Evolutionary conservation across 2,797 vertebrate species (phyloP).

Genomic region (Chrysocyon brachyurus): DNA sequence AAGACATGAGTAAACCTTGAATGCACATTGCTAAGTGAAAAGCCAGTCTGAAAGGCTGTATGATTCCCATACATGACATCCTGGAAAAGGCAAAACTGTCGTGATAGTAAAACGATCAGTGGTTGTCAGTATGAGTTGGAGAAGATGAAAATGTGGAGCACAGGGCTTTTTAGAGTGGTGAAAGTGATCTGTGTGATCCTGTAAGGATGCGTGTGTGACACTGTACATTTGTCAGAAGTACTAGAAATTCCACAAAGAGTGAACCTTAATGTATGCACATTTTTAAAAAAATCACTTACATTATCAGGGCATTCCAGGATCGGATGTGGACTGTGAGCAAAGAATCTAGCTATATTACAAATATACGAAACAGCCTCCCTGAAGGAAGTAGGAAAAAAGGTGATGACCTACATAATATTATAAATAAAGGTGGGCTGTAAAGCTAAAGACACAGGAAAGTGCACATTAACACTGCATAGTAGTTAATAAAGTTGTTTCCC

Average conservation of each 20-base stretch:
- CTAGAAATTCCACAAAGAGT: neutral
- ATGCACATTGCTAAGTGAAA: neutral
- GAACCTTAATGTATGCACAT: neutral
- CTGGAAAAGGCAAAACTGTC: neutral
- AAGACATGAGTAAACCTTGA: neutral
- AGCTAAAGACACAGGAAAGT: neutral
- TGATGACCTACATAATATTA: neutral
- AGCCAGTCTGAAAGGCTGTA: neutral
- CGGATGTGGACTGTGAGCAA: neutral
- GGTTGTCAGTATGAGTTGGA: neutral
- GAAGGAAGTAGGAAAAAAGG: neutral
- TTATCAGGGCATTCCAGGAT: neutral
- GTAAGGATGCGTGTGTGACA: neutral
- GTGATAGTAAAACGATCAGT: neutral
- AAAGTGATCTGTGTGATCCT: neutral
- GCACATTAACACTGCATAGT: neutral
- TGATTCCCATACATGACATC: neutral
- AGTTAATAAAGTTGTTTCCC: neutral
- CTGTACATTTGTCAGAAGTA: neutral
- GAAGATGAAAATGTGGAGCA: neutral
- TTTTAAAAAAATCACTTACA: neutral
- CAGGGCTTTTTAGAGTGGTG: neutral
- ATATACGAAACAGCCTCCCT: neutral
- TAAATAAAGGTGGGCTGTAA: neutral
- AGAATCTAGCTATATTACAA: neutral